These are phyloP conservation scores for Drosophila lowei DNA, from an alignment of 1,140 invertebrate genomes.

Conservation along the genomic window DNA sequence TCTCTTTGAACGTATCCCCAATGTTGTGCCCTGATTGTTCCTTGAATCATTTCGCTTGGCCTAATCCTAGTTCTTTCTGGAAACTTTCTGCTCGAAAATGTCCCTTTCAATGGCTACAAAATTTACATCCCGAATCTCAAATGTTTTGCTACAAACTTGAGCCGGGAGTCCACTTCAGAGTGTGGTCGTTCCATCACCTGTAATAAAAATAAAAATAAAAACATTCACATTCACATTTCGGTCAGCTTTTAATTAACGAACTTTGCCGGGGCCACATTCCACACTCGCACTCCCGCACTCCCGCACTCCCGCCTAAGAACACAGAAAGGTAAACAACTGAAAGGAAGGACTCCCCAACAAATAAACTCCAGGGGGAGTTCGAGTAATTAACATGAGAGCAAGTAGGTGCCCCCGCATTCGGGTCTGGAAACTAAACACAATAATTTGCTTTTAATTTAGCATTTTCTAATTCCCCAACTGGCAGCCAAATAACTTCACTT, in stretches of 20 bases:
- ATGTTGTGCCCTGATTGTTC: too few relatives aligned
- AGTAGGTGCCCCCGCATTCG: conserved; percentile 24
- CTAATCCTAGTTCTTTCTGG: neutral
- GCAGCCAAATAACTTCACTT: conserved; percentile 68
- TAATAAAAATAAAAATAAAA: conserved; percentile 30
- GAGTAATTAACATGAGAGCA: conserved; percentile 59
- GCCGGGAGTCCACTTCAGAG: neutral
- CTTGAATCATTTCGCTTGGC: too few relatives aligned
- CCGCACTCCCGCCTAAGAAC: too few relatives aligned
- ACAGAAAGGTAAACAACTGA: conserved; percentile 47
- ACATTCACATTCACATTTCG: conserved; percentile 53
- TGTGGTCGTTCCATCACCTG: neutral
- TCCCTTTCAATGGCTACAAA: too few relatives aligned
- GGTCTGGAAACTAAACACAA: conserved; percentile 60
- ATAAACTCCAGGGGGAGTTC: conserved; percentile 13
- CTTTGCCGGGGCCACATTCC: conserved; percentile 33
- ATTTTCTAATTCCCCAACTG: conserved; percentile 54
- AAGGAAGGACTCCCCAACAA: conserved; percentile 47
- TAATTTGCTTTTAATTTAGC: conserved; percentile 78
- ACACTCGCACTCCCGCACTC: too few relatives aligned
- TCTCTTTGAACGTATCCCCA: too few relatives aligned
- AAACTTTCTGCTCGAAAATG: neutral
- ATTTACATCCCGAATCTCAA: neutral
- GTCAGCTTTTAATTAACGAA: conserved; percentile 70
- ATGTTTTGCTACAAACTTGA: neutral